Evolutionary conservation across 2,797 vertebrate genomes (phyloP), one percentile per base, ranked within the genome.

Genomic region (Galaxias olidus): DNA sequence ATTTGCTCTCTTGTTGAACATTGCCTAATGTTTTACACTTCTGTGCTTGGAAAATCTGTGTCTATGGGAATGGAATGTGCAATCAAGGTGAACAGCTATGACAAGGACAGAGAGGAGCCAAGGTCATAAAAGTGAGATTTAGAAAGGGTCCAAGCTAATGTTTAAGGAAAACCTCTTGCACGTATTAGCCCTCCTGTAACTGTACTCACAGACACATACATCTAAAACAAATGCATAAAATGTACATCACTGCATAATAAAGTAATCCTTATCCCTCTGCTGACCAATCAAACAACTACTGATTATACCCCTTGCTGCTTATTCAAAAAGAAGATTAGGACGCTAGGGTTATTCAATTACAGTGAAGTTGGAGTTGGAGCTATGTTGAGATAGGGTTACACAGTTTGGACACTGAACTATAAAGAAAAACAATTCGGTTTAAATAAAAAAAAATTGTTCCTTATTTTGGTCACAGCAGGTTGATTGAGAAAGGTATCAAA

Each of bases 11-110:
- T 54, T 63, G 57, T 54, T 73, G 57, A 62, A 55, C 58, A 47
- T 12, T 52, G 78, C 75, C 88, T 85, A 87, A 89, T 85, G 68
- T 85, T 88, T 86, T 54, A 85, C 82, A 70, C 59, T 45, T 62
- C 9, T 43, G 10, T 14, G 59, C 54, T 71, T 64, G 59, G 77
- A 51, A 74, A 65, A 63, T 66, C 41, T 76, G 66, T 4, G 68
- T 80, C 59, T 51, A 59, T 62, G 40, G 52, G 19, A 66, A 69
- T 57, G 81, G 85, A 88, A 90, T 86, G 82, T 68, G 66, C 74
- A 88, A 78, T 79, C 81, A 78, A 54, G 65, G 30, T 0, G 4
- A 59, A 57, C 40, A 20, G 47, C 46, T 57, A 59, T 18, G 45
- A 71, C 57, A 65, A 52, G 42, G 60, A 66, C 66, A 53, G 47